Evolutionary conservation across 2,888 invertebrate species (phyloP), one percentile per base, ranked within the genome.

Genomic region (Eulithis prunata): DNA sequence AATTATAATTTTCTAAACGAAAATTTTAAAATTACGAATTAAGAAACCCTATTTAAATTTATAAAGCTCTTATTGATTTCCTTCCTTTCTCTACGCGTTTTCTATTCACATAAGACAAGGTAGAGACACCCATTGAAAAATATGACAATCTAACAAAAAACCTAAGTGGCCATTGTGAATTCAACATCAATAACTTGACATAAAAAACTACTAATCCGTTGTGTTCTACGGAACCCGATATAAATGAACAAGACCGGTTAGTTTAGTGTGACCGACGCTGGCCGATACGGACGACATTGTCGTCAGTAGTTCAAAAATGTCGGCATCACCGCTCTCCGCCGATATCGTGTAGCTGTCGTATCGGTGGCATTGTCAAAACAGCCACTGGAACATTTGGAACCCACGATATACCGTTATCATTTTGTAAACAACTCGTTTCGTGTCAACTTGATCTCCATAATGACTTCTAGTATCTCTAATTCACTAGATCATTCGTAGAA

Each of bases 391-490:
- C 21, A 21, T 21, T 21, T 2, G 21, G 21, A 21, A 21, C 21
- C 21, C 47, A 47, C 57, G 53, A 57, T 63, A 13, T 14, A 63
- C 64, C 53, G 67, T 67, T 67, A 67, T 57, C 53, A 63, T 60
- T 67, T 53, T 61, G 63, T 64, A 61, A 61, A 64, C 60, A 60
- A 53, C 60, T 49, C 49, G 54, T 60, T 67, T 67, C 21, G 45
- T 57, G 53, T 49, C 59, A 28, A 62, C 52, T 45, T 57, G 28
- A 65, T 67, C 63, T 66, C 55, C 66, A 67, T 67, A 63, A 67
- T 67, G 52, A 52, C 38, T 13, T n/a, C 21, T 21, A 21, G 21
- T 7, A 38, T 38, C 38, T 21, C 43, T 56, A 51, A 58, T 58
- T 52, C 51, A 56, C 45, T 45, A 49, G 47, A 47, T 49, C 28